phyloP scores from a whole-genome alignment of 2,113 vertebrate species.

The Esox niger region DNA sequence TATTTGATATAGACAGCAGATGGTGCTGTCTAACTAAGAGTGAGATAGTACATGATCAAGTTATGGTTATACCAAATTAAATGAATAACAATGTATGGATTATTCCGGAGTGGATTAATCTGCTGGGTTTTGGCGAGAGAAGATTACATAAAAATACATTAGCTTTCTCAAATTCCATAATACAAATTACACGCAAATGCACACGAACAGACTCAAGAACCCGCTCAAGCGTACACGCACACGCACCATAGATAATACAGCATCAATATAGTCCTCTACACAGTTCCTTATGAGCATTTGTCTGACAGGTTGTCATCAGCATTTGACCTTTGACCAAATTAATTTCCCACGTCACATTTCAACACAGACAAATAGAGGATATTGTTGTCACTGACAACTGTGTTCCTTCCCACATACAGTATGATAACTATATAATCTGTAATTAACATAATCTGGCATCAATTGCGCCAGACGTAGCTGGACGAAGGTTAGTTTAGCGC shows the following conservation, averaged over 20 bases:
- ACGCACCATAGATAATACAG: background rate
- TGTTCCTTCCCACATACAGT: slow-evolving; percentile 59
- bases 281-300: slow-evolving; percentile 25
- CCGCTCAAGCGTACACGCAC: background rate
- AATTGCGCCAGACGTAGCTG: too few relatives aligned
- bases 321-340: slow-evolving; percentile 55
- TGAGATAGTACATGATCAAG: slow-evolving; percentile 12
- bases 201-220: too few relatives aligned
- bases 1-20: slow-evolving; percentile 30
- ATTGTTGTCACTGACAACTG: slow-evolving; percentile 52
- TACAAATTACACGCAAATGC: too few relatives aligned
- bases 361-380: slow-evolving; percentile 43
- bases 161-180: background rate
- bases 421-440: slow-evolving; percentile 52
- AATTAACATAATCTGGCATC: slow-evolving; percentile 61
- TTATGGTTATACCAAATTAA: slow-evolving; percentile 21
- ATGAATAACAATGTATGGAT: slow-evolving; percentile 51
- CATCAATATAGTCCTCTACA: slow-evolving; percentile 14
- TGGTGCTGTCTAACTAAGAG: slow-evolving; percentile 40
- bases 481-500: slow-evolving; percentile 15
- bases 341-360: slow-evolving; percentile 58
- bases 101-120: slow-evolving; percentile 56
- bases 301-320: slow-evolving; percentile 47
- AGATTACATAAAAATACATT: background rate
- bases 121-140: background rate